Evolutionary conservation across 2,113 vertebrate species (phyloP), one percentile per base, ranked within the genome.

Genomic region (Leptocoma aspasia): DNA sequence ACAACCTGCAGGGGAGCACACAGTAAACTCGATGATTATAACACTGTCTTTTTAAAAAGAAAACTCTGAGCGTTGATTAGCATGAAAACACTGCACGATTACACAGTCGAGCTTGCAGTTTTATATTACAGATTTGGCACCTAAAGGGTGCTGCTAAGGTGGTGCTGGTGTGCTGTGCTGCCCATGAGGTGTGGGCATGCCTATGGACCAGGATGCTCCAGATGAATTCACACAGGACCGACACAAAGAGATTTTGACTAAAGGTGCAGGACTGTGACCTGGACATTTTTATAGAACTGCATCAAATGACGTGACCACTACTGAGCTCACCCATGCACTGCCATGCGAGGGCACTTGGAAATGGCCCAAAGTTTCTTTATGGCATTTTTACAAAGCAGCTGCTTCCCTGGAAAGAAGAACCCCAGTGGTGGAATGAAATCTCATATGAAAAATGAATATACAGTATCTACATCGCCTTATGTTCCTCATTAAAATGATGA

Each of bases 161-260:
- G 60, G 70, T 89, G 94, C 96, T 97, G 94, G 89, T 96, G 73
- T 85, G 61, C 85, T 92, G 65, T 87, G 89, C 75, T 92, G 9
- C 35, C 68, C 63, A 17, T 6, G 83, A 41, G 61, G 42, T 8
- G 39, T 50, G 37, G 53, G 4, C n/a, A 47, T 52, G 75, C 71
- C 79, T 22, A 15, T 13, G 78, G 70, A 39, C 35, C 22, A 27
- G 79, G 82, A 66, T 61, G 86, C 59, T 91, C 89, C 56, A 44
- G 37, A 8, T 4, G 37, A 35, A 42, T 49, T 52, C 41, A 9
- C 53, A 19, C 7, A 13, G 82, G 65, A 14, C 31, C 6, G 35
- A 39, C 44, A 44, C 28, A 52, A 44, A 84, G 39, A 65, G 37
- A 33, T 31, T n/a, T 42, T 19, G 56, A 39, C 37, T 68, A n/a